These are phyloP conservation scores for Damaliscus lunatus DNA, from an alignment of 2,113 vertebrate species.

Conservation along the genomic window DNA sequence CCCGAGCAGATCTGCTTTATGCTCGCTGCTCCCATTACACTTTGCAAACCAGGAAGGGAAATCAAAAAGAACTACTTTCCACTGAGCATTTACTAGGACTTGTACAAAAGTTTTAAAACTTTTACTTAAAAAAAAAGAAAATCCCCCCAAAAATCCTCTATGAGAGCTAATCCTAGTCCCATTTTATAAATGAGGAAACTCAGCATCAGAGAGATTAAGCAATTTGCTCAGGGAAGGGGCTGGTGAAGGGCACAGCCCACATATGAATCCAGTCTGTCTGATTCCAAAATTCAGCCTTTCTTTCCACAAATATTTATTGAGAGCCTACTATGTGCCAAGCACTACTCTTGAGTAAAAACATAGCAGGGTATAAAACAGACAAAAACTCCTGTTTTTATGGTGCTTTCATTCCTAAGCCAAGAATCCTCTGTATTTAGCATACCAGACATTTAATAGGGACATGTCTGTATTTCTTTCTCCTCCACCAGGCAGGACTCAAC, in stretches of 20 bases:
- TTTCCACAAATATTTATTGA: conserved; percentile 30
- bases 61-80: not conserved
- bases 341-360: not conserved
- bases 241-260: not conserved
- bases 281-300: conserved; percentile 30
- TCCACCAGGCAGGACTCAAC: not conserved
- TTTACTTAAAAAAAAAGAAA: not conserved
- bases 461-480: not conserved
- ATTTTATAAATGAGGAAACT: conserved; percentile 44
- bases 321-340: not conserved
- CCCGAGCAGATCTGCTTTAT: not conserved
- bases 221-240: not conserved
- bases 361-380: not conserved
- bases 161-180: not conserved
- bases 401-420: conserved; percentile 21
- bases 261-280: not conserved
- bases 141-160: not conserved
- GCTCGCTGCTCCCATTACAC: not conserved
- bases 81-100: not conserved
- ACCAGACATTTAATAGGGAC: not conserved
- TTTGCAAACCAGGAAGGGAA: conserved; percentile 24
- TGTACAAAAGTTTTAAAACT: not conserved
- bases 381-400: not conserved
- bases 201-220: not conserved
- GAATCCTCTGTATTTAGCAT: not conserved